Conservation (phyloP, 2,113 vertebrate genomes). For the Upupa epops region DNA sequence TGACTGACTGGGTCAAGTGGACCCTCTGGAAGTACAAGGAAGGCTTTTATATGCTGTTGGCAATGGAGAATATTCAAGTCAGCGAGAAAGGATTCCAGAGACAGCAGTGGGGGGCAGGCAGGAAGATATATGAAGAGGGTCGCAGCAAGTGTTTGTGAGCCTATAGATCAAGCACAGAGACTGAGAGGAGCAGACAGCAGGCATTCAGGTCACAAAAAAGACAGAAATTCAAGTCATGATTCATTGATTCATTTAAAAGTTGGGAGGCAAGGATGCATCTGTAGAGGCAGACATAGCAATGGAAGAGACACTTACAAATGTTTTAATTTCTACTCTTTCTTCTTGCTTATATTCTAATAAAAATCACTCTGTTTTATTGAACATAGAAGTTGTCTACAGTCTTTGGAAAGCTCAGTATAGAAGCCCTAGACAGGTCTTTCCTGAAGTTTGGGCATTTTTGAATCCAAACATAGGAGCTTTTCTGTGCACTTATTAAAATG, state of each 20-base stretch:
- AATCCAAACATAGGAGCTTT: background rate
- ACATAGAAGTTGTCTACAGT: rapidly evolving
- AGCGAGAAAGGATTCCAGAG: background rate
- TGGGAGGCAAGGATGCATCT: background rate
- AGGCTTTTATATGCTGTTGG: background rate
- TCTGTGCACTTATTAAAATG: background rate
- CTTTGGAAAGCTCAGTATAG: background rate
- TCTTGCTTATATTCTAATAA: background rate
- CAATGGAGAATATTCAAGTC: background rate
- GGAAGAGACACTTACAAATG: background rate
- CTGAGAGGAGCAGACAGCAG: background rate
- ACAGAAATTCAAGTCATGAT: too few relatives aligned
- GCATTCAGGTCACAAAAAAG: background rate
- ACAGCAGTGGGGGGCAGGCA: background rate
- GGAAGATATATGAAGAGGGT: background rate
- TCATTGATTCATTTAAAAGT: background rate
- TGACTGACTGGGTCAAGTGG: background rate
- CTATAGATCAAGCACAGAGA: background rate
- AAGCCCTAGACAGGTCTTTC: background rate
- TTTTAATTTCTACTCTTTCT: background rate
- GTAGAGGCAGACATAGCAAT: background rate
- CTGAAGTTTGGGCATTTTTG: background rate
- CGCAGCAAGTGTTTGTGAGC: background rate
- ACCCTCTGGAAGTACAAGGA: background rate
- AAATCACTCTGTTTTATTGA: background rate